Conservation (phyloP, 2,888 invertebrate genomes). For the Axea sp. region DNA sequence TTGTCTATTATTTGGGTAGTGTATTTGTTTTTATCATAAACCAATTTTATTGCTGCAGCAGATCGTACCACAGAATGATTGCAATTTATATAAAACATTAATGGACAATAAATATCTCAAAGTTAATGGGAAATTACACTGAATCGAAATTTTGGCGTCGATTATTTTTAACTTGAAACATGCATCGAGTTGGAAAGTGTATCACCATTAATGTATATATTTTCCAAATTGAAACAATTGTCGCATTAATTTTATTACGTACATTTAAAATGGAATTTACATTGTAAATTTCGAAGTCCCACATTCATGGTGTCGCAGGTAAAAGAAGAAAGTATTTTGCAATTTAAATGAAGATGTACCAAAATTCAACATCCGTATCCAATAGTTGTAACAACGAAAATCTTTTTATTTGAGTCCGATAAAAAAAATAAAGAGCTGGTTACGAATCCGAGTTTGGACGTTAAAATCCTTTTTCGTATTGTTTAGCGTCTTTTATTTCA, state of each 20-base stretch:
- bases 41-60: too few species aligned
- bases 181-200: too few species aligned
- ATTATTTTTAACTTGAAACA: too few species aligned
- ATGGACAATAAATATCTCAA: too few species aligned
- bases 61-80: too few species aligned
- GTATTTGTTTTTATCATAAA: too few species aligned
- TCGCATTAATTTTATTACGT: slow-evolving; percentile 1
- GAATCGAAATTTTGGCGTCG: too few species aligned
- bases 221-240: background rate
- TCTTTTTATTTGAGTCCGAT: background rate
- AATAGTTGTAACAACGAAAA: slow-evolving; percentile 14
- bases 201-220: too few species aligned
- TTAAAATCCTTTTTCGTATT: slow-evolving; percentile 9
- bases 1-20: too few species aligned
- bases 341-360: slow-evolving; percentile 18
- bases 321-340: slow-evolving; percentile 16
- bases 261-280: slow-evolving; percentile 5
- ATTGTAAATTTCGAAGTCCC: slow-evolving; percentile 1
- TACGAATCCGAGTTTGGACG: background rate
- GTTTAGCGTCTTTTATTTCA: slow-evolving; percentile 11
- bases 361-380: slow-evolving; percentile 6
- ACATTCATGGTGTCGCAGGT: background rate
- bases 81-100: too few species aligned
- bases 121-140: too few species aligned
- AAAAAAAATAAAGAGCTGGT: slow-evolving; percentile 9